A percentile compares a stretch with the other conserved stretches of the same genome.
These are phyloP conservation scores for Epirrhoe tristata DNA, from an alignment of 2,888 invertebrate species.

Conservation along the genomic window DNA sequence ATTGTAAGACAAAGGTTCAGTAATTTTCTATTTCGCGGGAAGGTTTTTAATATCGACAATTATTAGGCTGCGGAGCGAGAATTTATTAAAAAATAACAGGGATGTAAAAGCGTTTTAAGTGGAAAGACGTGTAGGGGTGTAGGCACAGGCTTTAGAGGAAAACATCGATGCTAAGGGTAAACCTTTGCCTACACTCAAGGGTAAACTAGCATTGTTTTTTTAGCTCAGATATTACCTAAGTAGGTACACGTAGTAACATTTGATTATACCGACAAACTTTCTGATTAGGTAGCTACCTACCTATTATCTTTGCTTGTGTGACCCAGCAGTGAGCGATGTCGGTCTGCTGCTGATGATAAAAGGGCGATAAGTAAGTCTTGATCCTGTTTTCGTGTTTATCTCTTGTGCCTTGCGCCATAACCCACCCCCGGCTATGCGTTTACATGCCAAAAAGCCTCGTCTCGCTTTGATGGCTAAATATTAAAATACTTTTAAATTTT, in stretches of 20 bases:
- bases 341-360: too few relatives aligned
- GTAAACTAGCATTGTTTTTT: too few relatives aligned
- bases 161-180: neutral
- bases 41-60: conserved; percentile 62
- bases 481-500: conserved; percentile 44
- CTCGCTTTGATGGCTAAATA: conserved; percentile 38
- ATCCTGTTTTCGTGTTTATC: neutral
- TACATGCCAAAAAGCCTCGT: conserved; percentile 55
- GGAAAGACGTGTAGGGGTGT: conserved; percentile 25
- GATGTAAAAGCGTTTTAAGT: conserved; percentile 55
- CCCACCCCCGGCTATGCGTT: conserved; percentile 53
- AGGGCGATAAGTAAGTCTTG: too few relatives aligned
- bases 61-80: conserved; percentile 49
- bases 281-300: too few relatives aligned
- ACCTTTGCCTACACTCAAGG: too few relatives aligned
- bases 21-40: conserved; percentile 26
- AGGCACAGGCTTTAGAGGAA: conserved; percentile 33
- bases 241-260: too few relatives aligned
- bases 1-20: conserved; percentile 29
- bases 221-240: too few relatives aligned
- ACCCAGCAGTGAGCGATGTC: too few relatives aligned
- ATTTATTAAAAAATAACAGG: conserved; percentile 70
- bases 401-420: conserved; percentile 38
- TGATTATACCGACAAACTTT: too few relatives aligned
- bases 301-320: too few relatives aligned